Evolutionary conservation across 2,797 vertebrate species (phyloP), one percentile per base, ranked within the genome.

Genomic region (Acipenser transmontanus): DNA sequence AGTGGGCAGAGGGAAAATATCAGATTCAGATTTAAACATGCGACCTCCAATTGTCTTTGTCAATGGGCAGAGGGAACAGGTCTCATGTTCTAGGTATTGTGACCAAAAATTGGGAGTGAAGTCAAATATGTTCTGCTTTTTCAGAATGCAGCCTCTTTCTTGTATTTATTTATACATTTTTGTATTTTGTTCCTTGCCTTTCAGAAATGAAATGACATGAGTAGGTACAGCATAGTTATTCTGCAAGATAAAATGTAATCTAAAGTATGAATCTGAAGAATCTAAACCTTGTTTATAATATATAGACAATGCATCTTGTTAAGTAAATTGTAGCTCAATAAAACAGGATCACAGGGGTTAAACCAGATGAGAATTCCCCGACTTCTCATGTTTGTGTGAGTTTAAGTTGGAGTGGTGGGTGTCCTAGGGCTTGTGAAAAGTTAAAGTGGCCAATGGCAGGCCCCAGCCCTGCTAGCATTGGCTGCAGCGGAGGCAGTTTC

Each of bases 1-100:
- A 87, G 85, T 86, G 84, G 85, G 87, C 82, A 82, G 81, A 79
- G 69, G 77, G 68, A 84, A 75, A 87, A 84, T 85, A 87, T 1
- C 17, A 81, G 77, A 82, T 84, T 80, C 74, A 77, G 67, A 82
- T 80, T 81, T 83, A 79, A 87, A 78, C 85, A 78, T 76, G 78
- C 91, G 82, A 93, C 91, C 85, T 78, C 68, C 79, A 77, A 82
- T 80, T 80, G 84, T 77, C 78, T 78, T 77, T 81, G 71, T 70
- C 82, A 87, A 87, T 86, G 84, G 85, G 87, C 82, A 82, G 81
- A 79, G 69, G 78, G 68, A 84, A 75, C 86, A 84, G 85, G 1
- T 87, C 81, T 87, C 84, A 85, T 89, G 89, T 87, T 81, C 80
- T 73, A 69, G 65, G 81, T 78, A 83, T 82, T 80, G 76, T 73